These are phyloP conservation scores for Carcinoscorpius rotundicauda DNA, from an alignment of 1,140 invertebrate species.

Conservation along the genomic window DNA sequence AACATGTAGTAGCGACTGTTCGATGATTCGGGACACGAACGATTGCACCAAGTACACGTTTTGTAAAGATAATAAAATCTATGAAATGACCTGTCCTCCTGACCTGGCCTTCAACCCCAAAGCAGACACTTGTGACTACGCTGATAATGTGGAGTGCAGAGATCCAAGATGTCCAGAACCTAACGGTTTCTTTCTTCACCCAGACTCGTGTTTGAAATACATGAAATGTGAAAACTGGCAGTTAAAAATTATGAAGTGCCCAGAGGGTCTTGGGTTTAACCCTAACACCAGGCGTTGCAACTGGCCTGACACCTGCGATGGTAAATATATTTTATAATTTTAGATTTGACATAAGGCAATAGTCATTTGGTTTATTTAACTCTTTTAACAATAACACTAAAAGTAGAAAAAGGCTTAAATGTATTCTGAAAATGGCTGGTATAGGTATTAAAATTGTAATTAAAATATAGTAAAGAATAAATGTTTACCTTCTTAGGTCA, in stretches of 20 bases:
- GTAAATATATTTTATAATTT: conserved; percentile 1
- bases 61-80: conserved; percentile 4
- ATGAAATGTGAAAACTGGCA: conserved; percentile 24
- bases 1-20: conserved; percentile 9
- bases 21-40: conserved; percentile 1
- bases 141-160: conserved; percentile 9
- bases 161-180: not conserved
- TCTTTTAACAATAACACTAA: no score
- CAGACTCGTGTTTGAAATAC: conserved; percentile 20
- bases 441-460: no score
- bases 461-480: no score
- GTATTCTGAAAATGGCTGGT: no score
- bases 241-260: conserved; percentile 22
- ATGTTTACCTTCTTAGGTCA: no score
- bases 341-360: no score
- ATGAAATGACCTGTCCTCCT: not conserved
- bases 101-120: conserved; percentile 8
- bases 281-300: not conserved
- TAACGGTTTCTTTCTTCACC: conserved; percentile 8
- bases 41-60: conserved; percentile 13
- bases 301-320: not conserved
- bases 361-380: no score
- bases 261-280: conserved; percentile 12
- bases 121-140: conserved; percentile 5
- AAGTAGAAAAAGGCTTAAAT: no score